These are phyloP conservation scores for Ariopsis seemanni DNA, from an alignment of 2,113 vertebrate genomes.

Conservation along the genomic window DNA sequence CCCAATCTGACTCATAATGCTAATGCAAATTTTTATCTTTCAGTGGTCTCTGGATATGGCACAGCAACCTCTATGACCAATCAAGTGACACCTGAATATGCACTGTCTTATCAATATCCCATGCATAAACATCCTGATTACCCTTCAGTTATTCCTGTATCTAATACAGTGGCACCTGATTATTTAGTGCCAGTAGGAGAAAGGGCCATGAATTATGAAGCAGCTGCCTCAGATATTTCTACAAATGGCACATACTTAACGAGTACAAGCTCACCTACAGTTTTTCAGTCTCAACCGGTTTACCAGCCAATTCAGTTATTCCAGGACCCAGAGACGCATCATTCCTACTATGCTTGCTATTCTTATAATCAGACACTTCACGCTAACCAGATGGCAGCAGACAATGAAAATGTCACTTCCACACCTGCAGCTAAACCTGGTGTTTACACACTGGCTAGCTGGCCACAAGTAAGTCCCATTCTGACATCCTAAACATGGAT, in stretches of 20 bases:
- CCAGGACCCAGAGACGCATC: neutral
- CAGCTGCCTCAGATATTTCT: neutral
- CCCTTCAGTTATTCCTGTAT: neutral
- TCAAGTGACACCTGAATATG: constrained; percentile 12
- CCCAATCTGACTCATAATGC: neutral
- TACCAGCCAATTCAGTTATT: constrained; percentile 9
- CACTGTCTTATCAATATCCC: neutral
- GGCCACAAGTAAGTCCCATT: constrained; percentile 30
- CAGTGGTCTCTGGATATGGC: neutral
- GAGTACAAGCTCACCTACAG: neutral
- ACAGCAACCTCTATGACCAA: neutral
- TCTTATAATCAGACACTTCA: constrained; percentile 14
- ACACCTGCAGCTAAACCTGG: constrained; percentile 3
- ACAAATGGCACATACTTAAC: neutral
- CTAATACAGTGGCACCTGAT: neutral
- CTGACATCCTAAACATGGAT: neutral
- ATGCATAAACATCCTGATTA: neutral
- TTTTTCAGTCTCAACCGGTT: constrained; percentile 14
- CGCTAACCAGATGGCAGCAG: neutral
- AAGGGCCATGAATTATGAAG: neutral
- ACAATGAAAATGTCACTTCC: neutral
- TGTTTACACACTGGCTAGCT: neutral
- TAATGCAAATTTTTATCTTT: constrained; percentile 11
- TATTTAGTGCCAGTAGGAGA: neutral
- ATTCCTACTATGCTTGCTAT: neutral